Evolutionary conservation across 2,113 vertebrate genomes (phyloP).

Genomic region (Speoplatyrhinus poulsoni): DNA sequence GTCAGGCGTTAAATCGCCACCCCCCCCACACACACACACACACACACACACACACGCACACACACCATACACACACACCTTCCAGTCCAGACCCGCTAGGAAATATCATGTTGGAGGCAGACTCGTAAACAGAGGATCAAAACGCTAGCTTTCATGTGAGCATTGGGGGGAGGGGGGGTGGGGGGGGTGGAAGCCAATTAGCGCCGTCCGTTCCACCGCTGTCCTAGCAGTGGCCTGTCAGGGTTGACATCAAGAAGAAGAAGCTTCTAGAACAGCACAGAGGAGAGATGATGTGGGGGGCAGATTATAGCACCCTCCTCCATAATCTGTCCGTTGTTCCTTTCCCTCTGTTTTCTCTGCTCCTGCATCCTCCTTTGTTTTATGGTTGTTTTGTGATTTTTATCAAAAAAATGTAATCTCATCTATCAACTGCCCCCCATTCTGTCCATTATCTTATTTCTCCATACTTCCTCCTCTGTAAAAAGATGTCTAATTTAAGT

Average conservation of each 20-base stretch:
- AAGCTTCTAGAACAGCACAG: slow-evolving; percentile 41
- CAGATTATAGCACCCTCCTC: slow-evolving; percentile 27
- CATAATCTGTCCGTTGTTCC: slow-evolving; percentile 2
- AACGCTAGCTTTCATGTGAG: too few relatives aligned
- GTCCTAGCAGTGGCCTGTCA: slow-evolving; percentile 48
- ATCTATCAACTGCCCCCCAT: not conserved
- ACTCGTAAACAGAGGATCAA: too few relatives aligned
- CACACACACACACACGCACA: too few relatives aligned
- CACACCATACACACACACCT: too few relatives aligned
- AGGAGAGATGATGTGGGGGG: slow-evolving; percentile 41
- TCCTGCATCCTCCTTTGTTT: not conserved
- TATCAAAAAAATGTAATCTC: not conserved
- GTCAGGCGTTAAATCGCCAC: too few relatives aligned
- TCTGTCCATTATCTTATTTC: slow-evolving; percentile 1
- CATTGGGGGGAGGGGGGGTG: slow-evolving; percentile 8
- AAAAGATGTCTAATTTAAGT: too few relatives aligned
- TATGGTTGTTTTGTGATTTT: not conserved
- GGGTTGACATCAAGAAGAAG: slow-evolving; percentile 42
- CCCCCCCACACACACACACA: too few relatives aligned
- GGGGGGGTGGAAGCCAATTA: slow-evolving; percentile 66
- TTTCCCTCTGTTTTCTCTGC: not conserved
- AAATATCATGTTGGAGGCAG: slow-evolving; percentile 7
- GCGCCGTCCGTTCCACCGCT: slow-evolving; percentile 56
- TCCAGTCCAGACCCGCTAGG: too few relatives aligned
- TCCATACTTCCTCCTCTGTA: not conserved